Base-by-base conservation (phyloP, 2,113 vertebrate species). In the Amblyopsis rosae region DNA sequence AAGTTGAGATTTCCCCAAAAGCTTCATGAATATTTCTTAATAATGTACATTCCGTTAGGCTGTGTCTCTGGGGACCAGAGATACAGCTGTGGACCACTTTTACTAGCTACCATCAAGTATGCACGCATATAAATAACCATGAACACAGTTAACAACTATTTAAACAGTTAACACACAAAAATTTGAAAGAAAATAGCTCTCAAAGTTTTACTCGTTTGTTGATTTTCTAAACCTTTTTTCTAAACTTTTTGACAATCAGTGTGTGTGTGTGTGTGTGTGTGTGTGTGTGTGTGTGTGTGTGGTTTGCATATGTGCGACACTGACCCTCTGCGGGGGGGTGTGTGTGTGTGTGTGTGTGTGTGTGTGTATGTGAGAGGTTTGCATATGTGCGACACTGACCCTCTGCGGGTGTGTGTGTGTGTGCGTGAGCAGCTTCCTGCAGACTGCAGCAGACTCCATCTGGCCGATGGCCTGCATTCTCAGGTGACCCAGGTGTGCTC, bases 401-500 rank as follows among this genome's bases (percentile, higher is more conserved):
- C 9, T 46, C 45, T 65, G 16, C 58, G 55, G 12, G 68, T 15
- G 55, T 41, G n/a, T 72, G 82, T 87, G 80, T 84, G 49, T 85
- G 77, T 84, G 49, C 84, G 80, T 85, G 82, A 79, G 73, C 89
- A 94, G 93, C 96, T 99, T 86, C 98, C 97, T 83, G 96, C 98
- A 92, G 98, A 99, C 92, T 98, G 98, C 93, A 96, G 95, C 92
- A 96, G 98, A 89, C 94, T 99, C 68, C 97, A 99, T 92, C 96
- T 99, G 92, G 93, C 96, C 83, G 98, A 99, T 92, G 96, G 96
- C 92, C 95, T 98, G 88, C 98, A 98, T 91, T 95, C 96, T 87
- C 97, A 99, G 96, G 96, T 97, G 95, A 96, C 95, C 86, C 96
- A 96, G 92, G 96, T 98, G 70, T 97, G 96, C 74, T 97, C 98